Base-by-base conservation (phyloP, 1,140 invertebrate genomes). In the Drosophila ironensis region DNA sequence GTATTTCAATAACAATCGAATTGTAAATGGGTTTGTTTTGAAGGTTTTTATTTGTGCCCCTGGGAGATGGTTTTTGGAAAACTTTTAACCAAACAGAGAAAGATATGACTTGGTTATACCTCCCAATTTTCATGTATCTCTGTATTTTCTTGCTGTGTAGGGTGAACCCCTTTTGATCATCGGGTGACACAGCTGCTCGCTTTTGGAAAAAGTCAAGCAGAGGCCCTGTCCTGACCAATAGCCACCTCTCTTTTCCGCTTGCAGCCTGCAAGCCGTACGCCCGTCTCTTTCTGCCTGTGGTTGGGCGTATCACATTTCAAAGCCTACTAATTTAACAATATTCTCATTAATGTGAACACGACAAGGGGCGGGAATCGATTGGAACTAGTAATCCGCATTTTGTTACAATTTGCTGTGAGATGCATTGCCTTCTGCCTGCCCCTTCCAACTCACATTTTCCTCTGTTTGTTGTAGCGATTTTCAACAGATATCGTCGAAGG, bases 281-380 rank as follows among this genome's bases (percentile, higher is more conserved):
- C 54, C 50, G 12, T 59, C 48, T 17, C 53, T 28, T n/a, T n/a
- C 76, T 61, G 24, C 16, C 20, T 88, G 80, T 88, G 86, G 87
- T 88, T 75, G 80, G 76, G 72, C 80, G 68, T 88, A 88, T 88
- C 87, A 87, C 87, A 88, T 88, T 88, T 88, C 87, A 88, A 86
- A 88, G 87, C 76, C 87, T 75, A 80, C 80, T 88, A 88, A 88
- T 88, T 88, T 88, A 88, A 88, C 87, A 88, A 88, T 88, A 88
- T 88, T 88, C 87, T 88, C 87, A 88, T 88, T 88, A 88, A 88
- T 88, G 81, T 74, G 76, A 81, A 53, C 81, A 81, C 56, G 45
- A 19, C 40, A 46, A 63, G 42, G 48, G 35, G 47, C 59, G 61
- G 47, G 24, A 66, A 61, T 57, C 50, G 41, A 52, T 35, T 38